These are phyloP conservation scores for Caenorhabditis uteleia DNA, from an alignment of 2,888 invertebrate genomes.

Conservation along the genomic window DNA sequence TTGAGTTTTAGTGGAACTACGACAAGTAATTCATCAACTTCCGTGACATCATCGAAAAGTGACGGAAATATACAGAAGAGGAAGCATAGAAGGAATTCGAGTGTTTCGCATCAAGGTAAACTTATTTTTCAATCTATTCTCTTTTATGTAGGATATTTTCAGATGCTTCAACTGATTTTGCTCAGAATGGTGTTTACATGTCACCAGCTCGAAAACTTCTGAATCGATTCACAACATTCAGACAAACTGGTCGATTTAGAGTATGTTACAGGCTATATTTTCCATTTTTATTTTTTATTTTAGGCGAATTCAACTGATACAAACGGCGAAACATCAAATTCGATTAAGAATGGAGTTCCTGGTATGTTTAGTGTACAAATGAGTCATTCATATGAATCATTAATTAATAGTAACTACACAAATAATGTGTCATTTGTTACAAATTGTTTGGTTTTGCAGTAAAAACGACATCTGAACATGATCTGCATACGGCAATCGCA, in stretches of 20 bases:
- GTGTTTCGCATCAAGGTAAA: slow-evolving; percentile 23
- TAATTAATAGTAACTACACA: no score
- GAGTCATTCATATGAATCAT: no score
- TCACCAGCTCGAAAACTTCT: slow-evolving; percentile 29
- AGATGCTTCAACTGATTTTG: slow-evolving; percentile 12
- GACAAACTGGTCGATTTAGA: slow-evolving; percentile 17
- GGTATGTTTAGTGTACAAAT: no score
- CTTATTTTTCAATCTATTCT: no score
- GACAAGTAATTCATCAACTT: neutral
- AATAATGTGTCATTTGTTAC: no score
- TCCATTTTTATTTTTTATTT: neutral
- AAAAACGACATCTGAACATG: slow-evolving; percentile 35
- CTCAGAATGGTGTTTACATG: slow-evolving; percentile 18
- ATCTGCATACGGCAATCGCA: slow-evolving; percentile 5
- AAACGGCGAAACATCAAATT: neutral
- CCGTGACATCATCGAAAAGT: slow-evolving; percentile 24
- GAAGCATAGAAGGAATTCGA: slow-evolving; percentile 4
- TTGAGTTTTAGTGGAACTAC: slow-evolving; percentile 4
- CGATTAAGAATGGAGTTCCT: no score
- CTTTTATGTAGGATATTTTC: slow-evolving; percentile 4
- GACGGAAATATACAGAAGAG: slow-evolving; percentile 26
- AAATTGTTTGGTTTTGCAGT: no score
- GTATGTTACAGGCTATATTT: slow-evolving; percentile 1
- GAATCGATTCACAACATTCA: slow-evolving; percentile 19
- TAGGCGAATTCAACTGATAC: neutral